Conservation (phyloP, 1,140 invertebrate genomes). For the Zaprionus capensis region DNA sequence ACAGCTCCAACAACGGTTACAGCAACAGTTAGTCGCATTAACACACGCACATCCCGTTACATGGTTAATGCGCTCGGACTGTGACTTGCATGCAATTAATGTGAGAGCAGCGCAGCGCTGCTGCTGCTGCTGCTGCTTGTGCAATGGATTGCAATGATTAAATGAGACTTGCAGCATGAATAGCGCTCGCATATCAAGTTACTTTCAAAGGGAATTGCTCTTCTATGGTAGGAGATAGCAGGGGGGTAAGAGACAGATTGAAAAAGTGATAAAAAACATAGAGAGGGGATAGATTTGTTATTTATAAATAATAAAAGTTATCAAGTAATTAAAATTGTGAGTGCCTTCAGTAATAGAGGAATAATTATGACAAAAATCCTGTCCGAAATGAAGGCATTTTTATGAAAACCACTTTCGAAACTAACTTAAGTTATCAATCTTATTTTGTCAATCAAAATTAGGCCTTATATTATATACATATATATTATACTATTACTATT, state of each 20-base stretch:
- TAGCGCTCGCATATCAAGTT: not conserved
- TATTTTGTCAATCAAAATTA: too few relatives aligned
- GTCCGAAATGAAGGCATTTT: too few relatives aligned
- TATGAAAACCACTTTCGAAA: too few relatives aligned
- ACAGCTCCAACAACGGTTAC: constrained; percentile 4
- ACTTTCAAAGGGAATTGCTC: not conserved
- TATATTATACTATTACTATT: too few relatives aligned
- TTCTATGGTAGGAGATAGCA: rapidly evolving
- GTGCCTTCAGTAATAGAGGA: too few relatives aligned
- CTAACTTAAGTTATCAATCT: too few relatives aligned
- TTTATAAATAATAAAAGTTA: too few relatives aligned
- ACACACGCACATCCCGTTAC: constrained; percentile 7
- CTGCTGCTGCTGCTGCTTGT: not conserved
- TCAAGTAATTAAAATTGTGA: too few relatives aligned
- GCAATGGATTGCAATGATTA: constrained; percentile 17
- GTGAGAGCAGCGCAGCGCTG: constrained; percentile 18
- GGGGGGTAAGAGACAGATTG: not conserved
- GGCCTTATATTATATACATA: too few relatives aligned
- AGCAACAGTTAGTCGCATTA: constrained; percentile 66
- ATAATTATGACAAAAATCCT: too few relatives aligned
- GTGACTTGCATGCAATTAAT: constrained; percentile 37
- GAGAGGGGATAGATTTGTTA: too few relatives aligned
- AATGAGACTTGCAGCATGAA: not conserved
- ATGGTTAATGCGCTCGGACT: constrained; percentile 37
- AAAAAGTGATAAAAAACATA: not conserved